Evolutionary conservation across 1,140 invertebrate species (phyloP).

Genomic region (Trachelipus rathkii): DNA sequence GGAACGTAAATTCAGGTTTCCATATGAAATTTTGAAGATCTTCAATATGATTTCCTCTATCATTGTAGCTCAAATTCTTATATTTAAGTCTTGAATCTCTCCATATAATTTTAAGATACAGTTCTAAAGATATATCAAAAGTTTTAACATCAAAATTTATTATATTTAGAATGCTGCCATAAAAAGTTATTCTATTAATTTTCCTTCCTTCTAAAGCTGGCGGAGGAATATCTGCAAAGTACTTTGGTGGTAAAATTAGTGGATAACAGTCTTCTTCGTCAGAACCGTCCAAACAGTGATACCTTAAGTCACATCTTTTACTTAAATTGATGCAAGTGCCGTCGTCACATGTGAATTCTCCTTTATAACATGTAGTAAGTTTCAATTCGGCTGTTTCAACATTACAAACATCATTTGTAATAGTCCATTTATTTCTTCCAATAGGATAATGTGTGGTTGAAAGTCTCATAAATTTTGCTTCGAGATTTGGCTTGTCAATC

Average conservation of each 20-base stretch:
- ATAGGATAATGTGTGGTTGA: constrained; percentile 22
- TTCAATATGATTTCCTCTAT: too few species aligned
- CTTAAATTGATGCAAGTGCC: constrained; percentile 52
- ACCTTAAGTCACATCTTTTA: constrained; percentile 59
- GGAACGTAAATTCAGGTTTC: too few species aligned
- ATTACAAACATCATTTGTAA: constrained; percentile 21
- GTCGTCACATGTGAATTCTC: constrained; percentile 51
- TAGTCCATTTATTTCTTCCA: constrained; percentile 24
- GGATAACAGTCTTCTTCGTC: constrained; percentile 63
- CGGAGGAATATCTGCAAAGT: constrained; percentile 2
- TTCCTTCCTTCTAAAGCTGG: background rate
- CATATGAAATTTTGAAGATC: too few species aligned
- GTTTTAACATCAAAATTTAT: background rate
- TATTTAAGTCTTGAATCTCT: constrained; percentile 14
- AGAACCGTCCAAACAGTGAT: constrained; percentile 65
- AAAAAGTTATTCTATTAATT: background rate
- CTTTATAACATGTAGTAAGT: constrained; percentile 19
- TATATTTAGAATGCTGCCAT: constrained; percentile 21
- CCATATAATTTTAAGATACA: constrained; percentile 22
- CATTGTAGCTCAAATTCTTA: constrained; percentile 12
- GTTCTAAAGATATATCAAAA: constrained; percentile 19
- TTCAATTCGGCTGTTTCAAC: constrained; percentile 9
- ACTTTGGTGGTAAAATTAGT: constrained; percentile 16
- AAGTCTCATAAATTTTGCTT: constrained; percentile 15
- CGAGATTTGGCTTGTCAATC: background rate